These are phyloP conservation scores for Microtus montanus DNA, from an alignment of 2,113 vertebrate genomes.

Conservation along the genomic window DNA sequence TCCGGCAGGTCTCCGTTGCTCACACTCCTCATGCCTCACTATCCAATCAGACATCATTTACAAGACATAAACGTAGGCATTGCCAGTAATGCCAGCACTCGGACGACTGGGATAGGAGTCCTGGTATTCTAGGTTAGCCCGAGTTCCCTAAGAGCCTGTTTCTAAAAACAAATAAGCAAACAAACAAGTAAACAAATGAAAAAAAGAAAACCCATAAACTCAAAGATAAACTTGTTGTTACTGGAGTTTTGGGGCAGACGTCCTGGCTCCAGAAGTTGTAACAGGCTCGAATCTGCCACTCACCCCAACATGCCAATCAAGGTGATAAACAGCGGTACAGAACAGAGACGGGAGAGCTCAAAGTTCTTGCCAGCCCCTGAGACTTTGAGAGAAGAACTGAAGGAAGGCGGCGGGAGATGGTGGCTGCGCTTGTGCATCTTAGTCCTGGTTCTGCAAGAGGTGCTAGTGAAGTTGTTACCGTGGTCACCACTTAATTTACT, in stretches of 20 bases:
- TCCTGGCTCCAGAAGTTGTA: not conserved
- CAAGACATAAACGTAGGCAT: not conserved
- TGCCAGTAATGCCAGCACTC: no score
- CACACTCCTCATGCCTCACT: not conserved
- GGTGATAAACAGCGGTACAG: not conserved
- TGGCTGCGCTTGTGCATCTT: not conserved
- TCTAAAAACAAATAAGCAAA: not conserved
- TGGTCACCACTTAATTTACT: not conserved
- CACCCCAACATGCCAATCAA: no score
- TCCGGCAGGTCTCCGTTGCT: not conserved
- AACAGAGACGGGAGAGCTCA: no score
- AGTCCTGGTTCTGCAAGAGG: not conserved
- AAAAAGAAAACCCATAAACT: not conserved
- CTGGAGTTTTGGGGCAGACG: not conserved
- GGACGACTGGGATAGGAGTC: not conserved
- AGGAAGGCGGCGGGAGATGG: fast-evolving
- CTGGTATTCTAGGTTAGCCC: not conserved
- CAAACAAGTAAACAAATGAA: not conserved
- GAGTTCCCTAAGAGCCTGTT: not conserved
- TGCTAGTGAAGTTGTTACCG: not conserved
- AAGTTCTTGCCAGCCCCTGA: not conserved
- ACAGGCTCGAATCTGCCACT: not conserved
- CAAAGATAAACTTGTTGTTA: not conserved
- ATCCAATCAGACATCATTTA: not conserved
- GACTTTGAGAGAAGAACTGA: not conserved